A percentile compares a stretch with the other conserved stretches of the same genome.
phyloP scores from a whole-genome alignment of 2,888 invertebrate species.

The Corbicula japonica region DNA sequence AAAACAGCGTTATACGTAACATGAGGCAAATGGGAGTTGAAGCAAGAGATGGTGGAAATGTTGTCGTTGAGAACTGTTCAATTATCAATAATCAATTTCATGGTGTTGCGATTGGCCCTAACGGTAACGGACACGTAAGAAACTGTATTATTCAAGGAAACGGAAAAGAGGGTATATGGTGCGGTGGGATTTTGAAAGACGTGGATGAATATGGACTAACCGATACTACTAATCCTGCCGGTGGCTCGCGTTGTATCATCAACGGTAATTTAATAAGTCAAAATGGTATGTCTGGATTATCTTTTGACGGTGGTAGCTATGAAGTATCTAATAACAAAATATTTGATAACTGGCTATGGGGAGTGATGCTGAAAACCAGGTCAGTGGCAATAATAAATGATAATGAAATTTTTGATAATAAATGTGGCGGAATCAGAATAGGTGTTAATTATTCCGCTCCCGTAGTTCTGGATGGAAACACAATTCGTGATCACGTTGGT shows the following conservation, averaged over 20 bases:
- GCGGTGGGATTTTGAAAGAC: constrained; percentile 3
- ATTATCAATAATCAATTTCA: constrained; percentile 43
- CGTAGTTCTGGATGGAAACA: constrained; percentile 45
- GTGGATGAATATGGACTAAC: neutral
- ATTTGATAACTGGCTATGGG: constrained; percentile 56
- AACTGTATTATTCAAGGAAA: constrained; percentile 34
- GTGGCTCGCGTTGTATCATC: constrained; percentile 9
- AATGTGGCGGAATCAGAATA: constrained; percentile 52
- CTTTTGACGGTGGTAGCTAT: constrained; percentile 46
- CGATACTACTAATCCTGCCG: neutral
- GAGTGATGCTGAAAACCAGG: constrained; percentile 35
- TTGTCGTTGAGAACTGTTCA: constrained; percentile 21
- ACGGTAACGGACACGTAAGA: constrained; percentile 10
- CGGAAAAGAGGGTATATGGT: constrained; percentile 37
- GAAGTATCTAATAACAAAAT: constrained; percentile 33
- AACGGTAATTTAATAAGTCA: constrained; percentile 38
- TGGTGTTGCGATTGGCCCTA: constrained; percentile 41
- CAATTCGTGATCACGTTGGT: constrained; percentile 49
- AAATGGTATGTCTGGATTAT: constrained; percentile 48
- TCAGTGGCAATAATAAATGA: constrained; percentile 24
- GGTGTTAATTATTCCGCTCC: constrained; percentile 45
- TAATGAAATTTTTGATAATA: constrained; percentile 51
- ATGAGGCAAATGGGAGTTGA: constrained; percentile 51
- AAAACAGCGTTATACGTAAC: constrained; percentile 20
- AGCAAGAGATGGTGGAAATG: constrained; percentile 34